phyloP scores from a whole-genome alignment of 92 coral and sea anemone genomes.

The Zoanthus sociatus region DNA sequence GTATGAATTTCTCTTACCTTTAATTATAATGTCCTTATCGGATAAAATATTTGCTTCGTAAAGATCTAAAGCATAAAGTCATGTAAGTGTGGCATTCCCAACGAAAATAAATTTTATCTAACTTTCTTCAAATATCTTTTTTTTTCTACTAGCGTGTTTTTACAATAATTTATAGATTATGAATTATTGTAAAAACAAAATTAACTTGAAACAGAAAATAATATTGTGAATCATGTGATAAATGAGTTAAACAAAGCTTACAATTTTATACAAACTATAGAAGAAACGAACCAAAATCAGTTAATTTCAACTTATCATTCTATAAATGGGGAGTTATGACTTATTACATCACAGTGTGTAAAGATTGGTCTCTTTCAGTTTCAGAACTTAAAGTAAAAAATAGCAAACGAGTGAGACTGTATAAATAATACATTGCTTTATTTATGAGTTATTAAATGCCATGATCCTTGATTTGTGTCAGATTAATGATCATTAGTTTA shows the following conservation, averaged over 20 bases:
- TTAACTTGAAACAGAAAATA: background rate
- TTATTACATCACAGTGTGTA: background rate
- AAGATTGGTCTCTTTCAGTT: constrained; percentile 8
- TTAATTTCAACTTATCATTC: constrained; percentile 2
- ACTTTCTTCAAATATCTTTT: background rate
- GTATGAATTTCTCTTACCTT: constrained; percentile 35
- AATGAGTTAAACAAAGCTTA: constrained; percentile 1
- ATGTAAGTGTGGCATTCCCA: background rate
- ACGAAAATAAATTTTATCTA: background rate
- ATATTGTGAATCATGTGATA: constrained; percentile 1
- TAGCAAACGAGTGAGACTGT: background rate
- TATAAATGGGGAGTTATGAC: background rate
- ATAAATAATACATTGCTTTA: background rate
- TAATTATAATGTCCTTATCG: constrained; percentile 64
- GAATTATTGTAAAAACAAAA: constrained; percentile 1
- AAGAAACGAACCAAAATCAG: background rate
- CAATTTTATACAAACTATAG: constrained; percentile 3
- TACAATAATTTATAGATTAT: too few species aligned
- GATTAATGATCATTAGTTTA: constrained; percentile 13
- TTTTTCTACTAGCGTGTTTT: background rate
- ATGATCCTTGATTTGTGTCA: constrained; percentile 6
- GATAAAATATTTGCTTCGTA: constrained; percentile 49
- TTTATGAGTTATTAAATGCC: constrained; percentile 14
- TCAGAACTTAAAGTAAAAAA: constrained; percentile 19
- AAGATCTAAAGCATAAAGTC: constrained; percentile 47